A percentile compares a stretch with the other conserved stretches of the same genome.
These are phyloP conservation scores for Agonum fuliginosum DNA, from an alignment of 2,888 invertebrate genomes.

Conservation along the genomic window DNA sequence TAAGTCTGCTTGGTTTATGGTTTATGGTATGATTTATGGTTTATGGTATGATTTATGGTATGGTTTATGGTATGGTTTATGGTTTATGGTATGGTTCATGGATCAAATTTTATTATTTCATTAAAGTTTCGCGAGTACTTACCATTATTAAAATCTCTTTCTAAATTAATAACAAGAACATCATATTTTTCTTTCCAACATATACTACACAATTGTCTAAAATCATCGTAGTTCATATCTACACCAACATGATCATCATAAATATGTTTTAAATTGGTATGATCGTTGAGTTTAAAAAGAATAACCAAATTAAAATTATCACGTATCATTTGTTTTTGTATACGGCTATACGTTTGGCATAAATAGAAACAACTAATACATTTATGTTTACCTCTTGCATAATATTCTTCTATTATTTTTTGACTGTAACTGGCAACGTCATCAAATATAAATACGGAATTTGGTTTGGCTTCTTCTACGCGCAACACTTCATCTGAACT, in stretches of 20 bases:
- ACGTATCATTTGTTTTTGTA: neutral
- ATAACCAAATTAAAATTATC: conserved; percentile 11
- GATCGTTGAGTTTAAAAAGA: neutral
- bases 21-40: no score
- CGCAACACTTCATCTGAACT: neutral
- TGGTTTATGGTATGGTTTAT: no score
- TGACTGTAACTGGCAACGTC: conserved; percentile 1
- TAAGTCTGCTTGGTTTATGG: no score
- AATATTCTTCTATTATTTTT: neutral
- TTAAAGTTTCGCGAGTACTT: no score
- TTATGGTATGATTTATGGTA: no score
- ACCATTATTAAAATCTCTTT: no score
- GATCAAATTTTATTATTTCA: no score
- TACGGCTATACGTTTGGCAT: conserved; percentile 1
- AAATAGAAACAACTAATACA: neutral
- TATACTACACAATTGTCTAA: no score
- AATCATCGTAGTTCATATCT: no score
- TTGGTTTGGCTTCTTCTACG: neutral
- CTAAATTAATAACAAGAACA: no score
- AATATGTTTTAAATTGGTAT: conserved; percentile 11
- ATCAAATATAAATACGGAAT: neutral
- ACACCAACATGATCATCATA: neutral
- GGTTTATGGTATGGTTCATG: no score
- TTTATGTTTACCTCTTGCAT: neutral
- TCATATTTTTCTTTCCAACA: no score